Conservation (phyloP, 2,113 vertebrate species). For the Leucoraja erinaceus region DNA sequence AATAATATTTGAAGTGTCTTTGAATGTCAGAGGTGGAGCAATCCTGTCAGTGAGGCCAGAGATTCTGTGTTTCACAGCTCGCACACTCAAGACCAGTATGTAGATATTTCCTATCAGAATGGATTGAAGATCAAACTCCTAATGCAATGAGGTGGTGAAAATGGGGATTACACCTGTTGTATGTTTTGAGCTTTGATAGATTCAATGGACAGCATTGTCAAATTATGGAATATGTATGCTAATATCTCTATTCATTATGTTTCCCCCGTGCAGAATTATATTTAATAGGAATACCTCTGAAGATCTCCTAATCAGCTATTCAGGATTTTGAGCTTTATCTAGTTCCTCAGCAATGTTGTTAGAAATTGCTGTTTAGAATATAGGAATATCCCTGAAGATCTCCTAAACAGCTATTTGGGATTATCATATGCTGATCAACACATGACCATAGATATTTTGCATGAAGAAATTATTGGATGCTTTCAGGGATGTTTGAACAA, state of each 20-base stretch:
- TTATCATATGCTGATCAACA: not conserved
- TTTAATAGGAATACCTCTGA: not conserved
- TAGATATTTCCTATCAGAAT: too few species aligned
- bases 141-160: not conserved
- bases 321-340: not conserved
- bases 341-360: too few species aligned
- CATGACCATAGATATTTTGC: not conserved
- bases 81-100: too few species aligned
- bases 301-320: not conserved
- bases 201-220: not conserved
- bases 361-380: too few species aligned
- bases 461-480: not conserved
- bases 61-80: too few species aligned
- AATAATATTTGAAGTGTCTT: too few species aligned
- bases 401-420: not conserved
- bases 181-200: not conserved
- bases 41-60: too few species aligned
- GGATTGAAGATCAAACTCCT: not conserved
- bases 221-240: not conserved
- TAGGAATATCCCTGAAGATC: not conserved
- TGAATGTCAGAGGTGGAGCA: too few species aligned
- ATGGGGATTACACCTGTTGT: not conserved
- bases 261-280: not conserved
- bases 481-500: not conserved
- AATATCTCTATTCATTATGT: not conserved